Base-by-base conservation (phyloP, 2,888 invertebrate genomes). In the Petrolisthes cinctipes region DNA sequence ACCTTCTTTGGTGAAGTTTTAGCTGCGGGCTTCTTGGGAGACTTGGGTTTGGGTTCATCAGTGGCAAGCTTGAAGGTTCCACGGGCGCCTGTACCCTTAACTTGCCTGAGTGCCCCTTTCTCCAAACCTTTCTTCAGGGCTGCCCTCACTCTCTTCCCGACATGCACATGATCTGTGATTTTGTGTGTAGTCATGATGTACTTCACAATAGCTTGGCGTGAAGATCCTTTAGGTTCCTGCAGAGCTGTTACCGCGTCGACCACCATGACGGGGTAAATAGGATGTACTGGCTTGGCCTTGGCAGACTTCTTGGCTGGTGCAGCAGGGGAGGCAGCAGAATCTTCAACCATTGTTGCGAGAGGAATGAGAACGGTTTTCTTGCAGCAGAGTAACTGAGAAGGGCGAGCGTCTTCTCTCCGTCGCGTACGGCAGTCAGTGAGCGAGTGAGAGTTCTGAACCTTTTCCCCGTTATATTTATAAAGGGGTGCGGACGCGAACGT, bases 61-160 rank as follows among this genome's bases (percentile, higher is more conserved):
- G 85, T 85, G 51, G 87, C 80, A 23, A 90, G 81, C 23, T 85
- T 90, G 86, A 90, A 91, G 51, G 90, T 90, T 17, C 90, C 90
- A 66, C 89, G 75, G 23, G 89, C 91, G 53, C 90, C 90, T 54
- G 88, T 80, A 11, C 83, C 86, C 80, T 86, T 86, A 23, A 86
- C 82, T 54, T 86, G 86, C 54, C 73, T 86, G 4, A 86, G 61
- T 14, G 82, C 6, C 7, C 82, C 86, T 9, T 79, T 14, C 9
- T 61, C 37, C 23, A 86, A 75, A 2, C 82, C 86, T 6, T 78
- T 71, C 78, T 73, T 86, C 57, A 86, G 68, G n/a, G 86, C 86
- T 7, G 76, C 9, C 20, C 71, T 82, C 2, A 86, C 14, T n/a
- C 82, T 73, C 9, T 75, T 37, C 4, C 78, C 78, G 23, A 57